Evolutionary conservation across 2,113 vertebrate species (phyloP).

Genomic region (Strigops habroptila): DNA sequence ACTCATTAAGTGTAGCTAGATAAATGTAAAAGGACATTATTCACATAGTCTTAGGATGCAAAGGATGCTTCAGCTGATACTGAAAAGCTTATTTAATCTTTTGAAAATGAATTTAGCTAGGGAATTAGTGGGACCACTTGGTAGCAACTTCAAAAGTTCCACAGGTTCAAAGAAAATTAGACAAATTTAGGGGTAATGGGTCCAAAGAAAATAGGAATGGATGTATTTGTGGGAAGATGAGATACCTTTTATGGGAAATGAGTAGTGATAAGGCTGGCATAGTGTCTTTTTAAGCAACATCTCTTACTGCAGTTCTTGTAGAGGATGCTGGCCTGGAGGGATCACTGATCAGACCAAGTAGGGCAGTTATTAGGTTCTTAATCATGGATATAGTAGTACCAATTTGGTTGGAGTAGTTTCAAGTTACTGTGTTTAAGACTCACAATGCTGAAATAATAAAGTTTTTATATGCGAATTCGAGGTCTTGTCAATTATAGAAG

Average conservation of each 20-base stretch:
- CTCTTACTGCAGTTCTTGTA: neutral
- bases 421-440: neutral
- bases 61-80: neutral
- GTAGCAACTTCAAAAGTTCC: neutral
- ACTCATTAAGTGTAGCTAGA: neutral
- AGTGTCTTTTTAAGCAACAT: neutral
- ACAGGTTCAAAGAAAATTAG: neutral
- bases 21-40: neutral
- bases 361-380: neutral
- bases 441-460: neutral
- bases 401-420: neutral
- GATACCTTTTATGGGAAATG: neutral
- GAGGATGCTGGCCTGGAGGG: neutral
- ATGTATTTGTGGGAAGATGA: neutral
- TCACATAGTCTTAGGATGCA: neutral
- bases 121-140: neutral
- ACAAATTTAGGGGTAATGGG: neutral
- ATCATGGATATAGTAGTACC: neutral
- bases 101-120: neutral
- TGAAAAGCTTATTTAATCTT: neutral
- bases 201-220: neutral
- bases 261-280: neutral
- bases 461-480: neutral
- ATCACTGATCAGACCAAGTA: neutral
- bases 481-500: neutral